A percentile compares a stretch with the other conserved stretches of the same genome.
Conservation (phyloP, 2,113 vertebrate species). For the human region DNA sequence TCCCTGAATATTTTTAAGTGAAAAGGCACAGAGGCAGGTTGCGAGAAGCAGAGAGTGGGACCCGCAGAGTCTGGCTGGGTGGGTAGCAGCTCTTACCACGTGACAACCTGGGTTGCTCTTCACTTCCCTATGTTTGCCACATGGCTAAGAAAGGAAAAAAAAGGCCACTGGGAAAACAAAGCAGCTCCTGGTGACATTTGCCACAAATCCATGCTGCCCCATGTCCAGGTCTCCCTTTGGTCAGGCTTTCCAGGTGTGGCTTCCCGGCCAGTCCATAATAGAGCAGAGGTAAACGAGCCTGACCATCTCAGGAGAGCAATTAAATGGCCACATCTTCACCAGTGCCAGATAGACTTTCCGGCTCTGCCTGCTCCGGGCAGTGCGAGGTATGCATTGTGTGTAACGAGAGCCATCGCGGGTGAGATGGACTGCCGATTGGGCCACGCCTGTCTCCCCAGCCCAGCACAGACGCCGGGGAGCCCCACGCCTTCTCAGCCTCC, state of each 20-base stretch:
- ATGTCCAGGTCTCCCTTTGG: conserved; percentile 74
- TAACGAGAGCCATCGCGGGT: conserved; percentile 81
- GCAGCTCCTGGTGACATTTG: conserved; percentile 80
- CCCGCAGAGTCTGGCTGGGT: not conserved
- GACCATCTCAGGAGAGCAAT: conserved; percentile 81
- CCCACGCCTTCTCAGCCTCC: conserved; percentile 73
- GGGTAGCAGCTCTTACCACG: not conserved
- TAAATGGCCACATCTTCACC: conserved; percentile 76
- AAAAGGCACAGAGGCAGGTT: conserved; percentile 56
- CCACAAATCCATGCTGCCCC: conserved; percentile 78
- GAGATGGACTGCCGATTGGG: conserved; percentile 83
- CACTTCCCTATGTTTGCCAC: conserved; percentile 76
- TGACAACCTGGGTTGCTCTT: not conserved
- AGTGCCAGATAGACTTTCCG: conserved; percentile 81
- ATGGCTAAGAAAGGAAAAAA: conserved; percentile 69
- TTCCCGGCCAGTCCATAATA: conserved; percentile 80
- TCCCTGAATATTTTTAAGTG: not conserved
- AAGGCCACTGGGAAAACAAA: conserved; percentile 74
- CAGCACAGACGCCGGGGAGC: conserved; percentile 73
- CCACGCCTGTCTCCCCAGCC: conserved; percentile 77
- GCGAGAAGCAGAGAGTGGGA: conserved; percentile 44
- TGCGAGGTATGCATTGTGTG: conserved; percentile 77
- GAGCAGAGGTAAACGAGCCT: conserved; percentile 81
- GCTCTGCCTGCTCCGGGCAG: conserved; percentile 79
- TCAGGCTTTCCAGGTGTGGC: conserved; percentile 76